phyloP scores from a whole-genome alignment of 2,797 vertebrate species.

The Tangara arthus region DNA sequence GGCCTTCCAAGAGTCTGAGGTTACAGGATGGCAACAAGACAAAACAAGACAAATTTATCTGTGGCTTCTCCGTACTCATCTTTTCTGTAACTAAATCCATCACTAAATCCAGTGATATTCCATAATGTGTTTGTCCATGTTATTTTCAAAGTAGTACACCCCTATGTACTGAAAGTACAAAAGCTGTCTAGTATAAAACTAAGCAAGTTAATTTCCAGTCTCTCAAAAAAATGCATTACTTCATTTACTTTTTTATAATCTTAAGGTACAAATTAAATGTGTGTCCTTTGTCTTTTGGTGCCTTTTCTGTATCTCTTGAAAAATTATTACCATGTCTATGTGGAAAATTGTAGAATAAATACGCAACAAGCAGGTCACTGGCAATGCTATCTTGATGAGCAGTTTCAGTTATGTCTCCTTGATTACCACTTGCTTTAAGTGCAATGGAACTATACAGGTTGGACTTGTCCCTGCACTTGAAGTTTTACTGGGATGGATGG shows the following conservation, averaged over 20 bases:
- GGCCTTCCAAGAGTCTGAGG: neutral
- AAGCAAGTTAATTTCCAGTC: neutral
- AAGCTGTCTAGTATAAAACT: neutral
- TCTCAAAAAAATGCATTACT: neutral
- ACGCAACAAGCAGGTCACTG: neutral
- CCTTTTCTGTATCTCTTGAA: neutral
- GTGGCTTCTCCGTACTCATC: fast-evolving
- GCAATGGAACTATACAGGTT: neutral
- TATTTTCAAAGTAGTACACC: neutral
- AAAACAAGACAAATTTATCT: neutral
- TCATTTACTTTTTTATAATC: neutral
- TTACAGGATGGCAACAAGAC: neutral
- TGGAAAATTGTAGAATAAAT: neutral
- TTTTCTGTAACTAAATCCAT: neutral
- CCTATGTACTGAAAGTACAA: neutral
- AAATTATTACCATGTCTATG: neutral
- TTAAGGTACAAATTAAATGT: neutral
- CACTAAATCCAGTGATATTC: neutral
- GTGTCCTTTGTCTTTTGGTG: neutral
- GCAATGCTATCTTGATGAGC: neutral
- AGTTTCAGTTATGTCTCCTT: neutral
- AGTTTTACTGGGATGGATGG: neutral
- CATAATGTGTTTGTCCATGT: neutral
- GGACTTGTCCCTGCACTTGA: neutral
- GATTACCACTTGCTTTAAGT: neutral